Percentiles rank a stretch among this genome's conserved stretches.
phyloP scores from a whole-genome alignment of 2,888 invertebrate species.

The Cantharis lateralis region DNA sequence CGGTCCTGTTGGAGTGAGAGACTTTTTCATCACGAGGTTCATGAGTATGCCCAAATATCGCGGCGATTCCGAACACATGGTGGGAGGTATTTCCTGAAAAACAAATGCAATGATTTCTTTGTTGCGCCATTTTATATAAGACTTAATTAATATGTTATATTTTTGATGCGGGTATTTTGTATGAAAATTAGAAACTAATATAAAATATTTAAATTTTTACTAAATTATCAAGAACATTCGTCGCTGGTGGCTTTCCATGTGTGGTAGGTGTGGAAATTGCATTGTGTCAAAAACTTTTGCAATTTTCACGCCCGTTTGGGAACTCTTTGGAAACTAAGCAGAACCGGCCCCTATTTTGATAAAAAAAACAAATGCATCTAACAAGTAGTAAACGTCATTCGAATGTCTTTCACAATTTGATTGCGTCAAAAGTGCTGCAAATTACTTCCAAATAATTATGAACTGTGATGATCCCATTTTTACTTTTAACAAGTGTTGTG shows the following conservation, averaged over 20 bases:
- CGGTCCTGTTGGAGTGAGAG: conserved; percentile 62
- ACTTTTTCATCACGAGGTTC: conserved; percentile 68
- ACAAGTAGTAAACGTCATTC: background rate
- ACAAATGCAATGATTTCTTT: background rate
- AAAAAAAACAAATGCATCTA: background rate
- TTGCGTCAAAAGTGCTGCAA: background rate
- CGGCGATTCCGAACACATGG: background rate
- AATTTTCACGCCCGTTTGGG: too few species aligned
- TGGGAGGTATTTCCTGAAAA: background rate
- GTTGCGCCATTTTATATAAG: background rate
- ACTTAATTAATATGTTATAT: background rate
- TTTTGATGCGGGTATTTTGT: background rate
- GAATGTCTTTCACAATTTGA: background rate
- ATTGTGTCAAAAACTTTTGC: too few species aligned
- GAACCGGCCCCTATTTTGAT: too few species aligned
- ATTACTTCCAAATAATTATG: background rate
- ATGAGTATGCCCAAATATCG: conserved; percentile 62
- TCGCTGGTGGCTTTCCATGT: too few species aligned
- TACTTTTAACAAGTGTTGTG: background rate
- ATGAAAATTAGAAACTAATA: background rate
- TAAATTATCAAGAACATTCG: background rate
- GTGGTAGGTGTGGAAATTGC: too few species aligned
- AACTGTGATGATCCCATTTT: background rate
- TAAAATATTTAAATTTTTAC: background rate
- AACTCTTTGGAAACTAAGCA: too few species aligned